A percentile compares a stretch with the other conserved stretches of the same genome.
These are phyloP conservation scores for Leptinotarsa defecta DNA, from an alignment of 1,140 invertebrate species.

Conservation along the genomic window DNA sequence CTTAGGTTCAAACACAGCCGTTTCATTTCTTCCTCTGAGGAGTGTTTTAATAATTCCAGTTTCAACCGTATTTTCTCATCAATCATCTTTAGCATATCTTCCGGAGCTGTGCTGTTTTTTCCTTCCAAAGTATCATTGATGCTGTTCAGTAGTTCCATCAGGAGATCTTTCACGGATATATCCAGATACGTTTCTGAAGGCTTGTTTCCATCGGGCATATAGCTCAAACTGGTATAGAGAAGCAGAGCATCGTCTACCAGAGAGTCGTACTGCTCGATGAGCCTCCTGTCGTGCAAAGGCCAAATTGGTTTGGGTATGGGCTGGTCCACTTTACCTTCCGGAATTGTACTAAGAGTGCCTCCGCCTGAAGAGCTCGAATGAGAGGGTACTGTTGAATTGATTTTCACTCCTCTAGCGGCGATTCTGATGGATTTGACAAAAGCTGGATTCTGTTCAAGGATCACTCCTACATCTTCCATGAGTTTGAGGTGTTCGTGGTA, in stretches of 20 bases:
- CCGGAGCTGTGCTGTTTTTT: constrained; percentile 51
- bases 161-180: constrained; percentile 54
- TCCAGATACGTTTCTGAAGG: constrained; percentile 31
- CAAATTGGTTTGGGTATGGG: constrained; percentile 53
- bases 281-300: constrained; percentile 41
- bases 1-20: constrained; percentile 52
- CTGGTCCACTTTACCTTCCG: constrained; percentile 53
- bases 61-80: constrained; percentile 56
- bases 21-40: constrained; percentile 56
- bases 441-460: constrained; percentile 51
- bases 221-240: constrained; percentile 50
- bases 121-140: constrained; percentile 58
- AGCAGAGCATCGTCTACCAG: constrained; percentile 51
- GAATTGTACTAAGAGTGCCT: constrained; percentile 53
- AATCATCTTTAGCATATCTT: constrained; percentile 57
- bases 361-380: constrained; percentile 42
- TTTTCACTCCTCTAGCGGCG: constrained; percentile 29
- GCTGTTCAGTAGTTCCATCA: constrained; percentile 57
- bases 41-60: constrained; percentile 48
- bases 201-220: constrained; percentile 30
- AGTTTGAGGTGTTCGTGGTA: constrained; percentile 42
- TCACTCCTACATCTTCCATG: constrained; percentile 41
- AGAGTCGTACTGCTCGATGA: constrained; percentile 43
- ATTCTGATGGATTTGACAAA: constrained; percentile 51
- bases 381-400: constrained; percentile 40